Evolutionary conservation across 2,113 vertebrate species (phyloP).

Genomic region (Canis aureus): DNA sequence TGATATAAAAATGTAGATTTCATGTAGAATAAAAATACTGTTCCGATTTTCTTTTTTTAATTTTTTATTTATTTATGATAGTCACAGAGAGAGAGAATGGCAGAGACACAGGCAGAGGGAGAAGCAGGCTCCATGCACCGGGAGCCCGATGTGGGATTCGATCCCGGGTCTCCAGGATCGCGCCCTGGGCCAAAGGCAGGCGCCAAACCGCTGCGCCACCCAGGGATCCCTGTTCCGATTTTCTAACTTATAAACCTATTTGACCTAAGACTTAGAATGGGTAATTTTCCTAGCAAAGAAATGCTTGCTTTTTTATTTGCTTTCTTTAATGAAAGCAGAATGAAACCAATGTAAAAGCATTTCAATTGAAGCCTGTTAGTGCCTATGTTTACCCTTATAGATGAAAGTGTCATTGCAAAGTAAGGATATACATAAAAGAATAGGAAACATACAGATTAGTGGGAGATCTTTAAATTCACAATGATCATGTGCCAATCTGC

Average conservation of each 20-base stretch:
- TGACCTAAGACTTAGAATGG: not conserved
- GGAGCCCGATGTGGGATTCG: no score
- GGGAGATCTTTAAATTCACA: not conserved
- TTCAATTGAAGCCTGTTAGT: not conserved
- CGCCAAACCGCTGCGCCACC: no score
- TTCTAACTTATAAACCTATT: not conserved
- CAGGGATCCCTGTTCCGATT: not conserved
- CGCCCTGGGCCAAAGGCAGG: no score
- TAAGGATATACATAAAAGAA: not conserved
- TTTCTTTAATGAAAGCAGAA: constrained; percentile 48
- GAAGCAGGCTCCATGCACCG: no score
- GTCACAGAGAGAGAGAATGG: no score
- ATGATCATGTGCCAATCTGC: not conserved
- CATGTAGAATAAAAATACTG: not conserved
- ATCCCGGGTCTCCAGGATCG: no score
- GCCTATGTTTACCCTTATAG: not conserved
- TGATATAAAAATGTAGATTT: not conserved
- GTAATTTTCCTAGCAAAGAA: constrained; percentile 43
- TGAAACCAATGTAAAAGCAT: not conserved
- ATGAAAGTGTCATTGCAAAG: constrained; percentile 2
- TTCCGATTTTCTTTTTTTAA: not conserved
- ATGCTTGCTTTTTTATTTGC: constrained; percentile 39
- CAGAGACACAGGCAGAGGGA: no score
- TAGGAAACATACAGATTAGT: constrained; percentile 2
- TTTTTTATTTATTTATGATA: no score